Conservation (phyloP, 1,140 invertebrate species). For the Penaeus indicus region DNA sequence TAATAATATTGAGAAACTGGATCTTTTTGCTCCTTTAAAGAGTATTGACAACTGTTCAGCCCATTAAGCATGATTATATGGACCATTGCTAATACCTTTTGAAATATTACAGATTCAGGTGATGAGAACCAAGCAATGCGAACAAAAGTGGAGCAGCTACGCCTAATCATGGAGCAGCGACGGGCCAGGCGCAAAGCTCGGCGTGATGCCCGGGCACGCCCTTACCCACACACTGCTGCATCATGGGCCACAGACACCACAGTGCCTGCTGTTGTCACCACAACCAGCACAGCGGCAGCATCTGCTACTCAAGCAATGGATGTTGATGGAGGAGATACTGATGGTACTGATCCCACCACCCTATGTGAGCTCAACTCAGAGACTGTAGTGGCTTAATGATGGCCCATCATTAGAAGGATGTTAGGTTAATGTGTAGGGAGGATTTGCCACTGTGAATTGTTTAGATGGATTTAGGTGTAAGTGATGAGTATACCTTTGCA, state of each 20-base stretch:
- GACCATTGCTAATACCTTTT: not conserved
- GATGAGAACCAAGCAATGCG: conserved; percentile 83
- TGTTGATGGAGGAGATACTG: conserved; percentile 48
- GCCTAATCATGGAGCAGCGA: conserved; percentile 89
- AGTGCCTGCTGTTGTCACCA: conserved; percentile 42
- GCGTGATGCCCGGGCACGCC: conserved; percentile 79
- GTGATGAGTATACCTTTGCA: conserved; percentile 49
- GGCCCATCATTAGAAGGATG: conserved; percentile 42
- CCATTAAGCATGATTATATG: not conserved
- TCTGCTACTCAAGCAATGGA: conserved; percentile 55
- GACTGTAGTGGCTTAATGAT: conserved; percentile 64
- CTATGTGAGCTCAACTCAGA: conserved; percentile 63
- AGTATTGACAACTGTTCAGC: not conserved
- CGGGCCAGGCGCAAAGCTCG: conserved; percentile 84
- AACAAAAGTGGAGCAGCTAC: conserved; percentile 86
- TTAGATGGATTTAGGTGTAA: conserved; percentile 38
- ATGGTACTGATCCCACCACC: conserved; percentile 48
- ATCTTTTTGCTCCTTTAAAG: not conserved
- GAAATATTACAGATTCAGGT: conserved; percentile 64
- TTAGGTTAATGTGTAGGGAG: conserved; percentile 37
- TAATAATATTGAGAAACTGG: conserved; percentile 2
- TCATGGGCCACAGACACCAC: conserved; percentile 48
- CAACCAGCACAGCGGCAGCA: conserved; percentile 35
- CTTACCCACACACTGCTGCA: conserved; percentile 74
- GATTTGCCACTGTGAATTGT: conserved; percentile 17